Conservation (phyloP, 2,797 vertebrate genomes). For the Oreortyx pictus region DNA sequence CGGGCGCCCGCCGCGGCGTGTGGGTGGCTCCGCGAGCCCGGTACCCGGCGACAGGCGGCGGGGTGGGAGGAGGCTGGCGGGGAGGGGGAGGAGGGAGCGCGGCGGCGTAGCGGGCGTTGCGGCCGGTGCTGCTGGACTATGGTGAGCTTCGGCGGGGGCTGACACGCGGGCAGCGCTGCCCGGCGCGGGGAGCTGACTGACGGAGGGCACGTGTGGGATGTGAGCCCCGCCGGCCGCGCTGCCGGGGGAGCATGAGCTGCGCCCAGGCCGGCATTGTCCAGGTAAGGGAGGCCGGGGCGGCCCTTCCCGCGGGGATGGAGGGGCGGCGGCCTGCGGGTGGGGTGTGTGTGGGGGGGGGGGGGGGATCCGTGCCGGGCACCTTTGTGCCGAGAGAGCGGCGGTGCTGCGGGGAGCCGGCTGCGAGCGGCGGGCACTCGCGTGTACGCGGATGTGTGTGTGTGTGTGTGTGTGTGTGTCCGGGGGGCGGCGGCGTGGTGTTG, state of each 20-base stretch:
- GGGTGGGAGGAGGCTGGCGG: conserved; percentile 52
- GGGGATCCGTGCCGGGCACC: neutral
- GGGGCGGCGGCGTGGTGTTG: neutral
- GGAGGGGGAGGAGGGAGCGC: conserved; percentile 66
- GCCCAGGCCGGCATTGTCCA: conserved; percentile 79
- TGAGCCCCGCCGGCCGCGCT: conserved; percentile 36
- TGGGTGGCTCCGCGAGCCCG: conserved; percentile 63
- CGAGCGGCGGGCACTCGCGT: no score
- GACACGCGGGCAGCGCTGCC: neutral
- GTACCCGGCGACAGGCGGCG: conserved; percentile 69
- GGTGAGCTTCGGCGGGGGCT: neutral
- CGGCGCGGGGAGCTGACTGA: no score
- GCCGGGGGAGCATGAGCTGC: conserved; percentile 79
- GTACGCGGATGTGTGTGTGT: neutral
- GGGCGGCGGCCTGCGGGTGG: no score
- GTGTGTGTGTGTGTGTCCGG: neutral
- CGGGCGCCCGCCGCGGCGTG: no score
- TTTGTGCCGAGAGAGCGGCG: neutral
- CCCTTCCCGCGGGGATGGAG: neutral
- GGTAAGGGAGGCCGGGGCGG: conserved; percentile 69
- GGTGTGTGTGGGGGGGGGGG: no score
- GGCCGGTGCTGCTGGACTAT: conserved; percentile 51
- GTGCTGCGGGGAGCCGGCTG: no score
- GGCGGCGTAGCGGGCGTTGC: conserved; percentile 31
- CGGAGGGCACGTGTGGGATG: conserved; percentile 63